These are phyloP conservation scores for Heptranchias perlo DNA, from an alignment of 2,113 vertebrate species.

Conservation along the genomic window DNA sequence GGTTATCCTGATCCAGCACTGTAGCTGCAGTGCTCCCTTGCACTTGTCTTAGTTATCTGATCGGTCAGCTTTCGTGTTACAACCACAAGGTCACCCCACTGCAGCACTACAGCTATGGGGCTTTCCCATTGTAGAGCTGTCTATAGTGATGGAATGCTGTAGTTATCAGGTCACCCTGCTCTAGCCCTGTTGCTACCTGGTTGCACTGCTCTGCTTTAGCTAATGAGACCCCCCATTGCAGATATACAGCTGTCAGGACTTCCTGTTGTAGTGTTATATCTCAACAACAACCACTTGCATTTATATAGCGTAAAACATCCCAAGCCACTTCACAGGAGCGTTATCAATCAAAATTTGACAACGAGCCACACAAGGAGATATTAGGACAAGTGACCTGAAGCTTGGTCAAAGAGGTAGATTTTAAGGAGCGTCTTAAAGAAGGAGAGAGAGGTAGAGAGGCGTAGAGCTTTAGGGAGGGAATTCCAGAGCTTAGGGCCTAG, in stretches of 20 bases:
- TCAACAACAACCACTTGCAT: too few species aligned
- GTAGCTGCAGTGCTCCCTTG: not conserved
- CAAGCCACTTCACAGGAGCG: too few species aligned
- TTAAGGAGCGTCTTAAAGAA: too few species aligned
- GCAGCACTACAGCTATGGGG: not conserved
- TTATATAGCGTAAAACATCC: too few species aligned
- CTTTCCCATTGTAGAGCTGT: not conserved
- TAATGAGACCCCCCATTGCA: not conserved
- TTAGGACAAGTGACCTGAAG: too few species aligned
- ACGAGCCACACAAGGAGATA: too few species aligned
- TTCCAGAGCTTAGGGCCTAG: too few species aligned
- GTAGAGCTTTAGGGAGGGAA: too few species aligned
- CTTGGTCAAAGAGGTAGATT: too few species aligned
- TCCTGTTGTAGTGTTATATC: not conserved
- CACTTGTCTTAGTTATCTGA: not conserved
- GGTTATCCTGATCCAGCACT: not conserved
- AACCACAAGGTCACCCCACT: not conserved
- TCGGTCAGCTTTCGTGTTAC: not conserved
- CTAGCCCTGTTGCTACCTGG: not conserved
- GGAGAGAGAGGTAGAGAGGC: too few species aligned
- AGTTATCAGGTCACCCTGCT: not conserved
- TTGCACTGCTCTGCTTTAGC: not conserved
- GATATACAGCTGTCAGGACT: not conserved
- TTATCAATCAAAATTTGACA: too few species aligned
- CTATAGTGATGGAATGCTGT: too few species aligned